Base-by-base conservation (phyloP, 2,797 vertebrate genomes). In the Lithobates sylvaticus region DNA sequence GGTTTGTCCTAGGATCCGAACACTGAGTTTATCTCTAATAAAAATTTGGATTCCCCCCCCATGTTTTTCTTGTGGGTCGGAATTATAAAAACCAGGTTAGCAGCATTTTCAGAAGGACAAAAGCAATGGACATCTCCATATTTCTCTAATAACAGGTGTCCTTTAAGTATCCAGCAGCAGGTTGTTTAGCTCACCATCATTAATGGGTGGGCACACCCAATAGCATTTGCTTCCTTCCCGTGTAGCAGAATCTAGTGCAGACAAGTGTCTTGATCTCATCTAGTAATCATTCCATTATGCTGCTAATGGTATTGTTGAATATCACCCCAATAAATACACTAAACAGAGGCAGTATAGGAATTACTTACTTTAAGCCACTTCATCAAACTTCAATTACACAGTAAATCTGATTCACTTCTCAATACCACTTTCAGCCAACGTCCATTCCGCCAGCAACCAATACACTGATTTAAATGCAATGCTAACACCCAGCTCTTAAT, bases 381-480 rank as follows among this genome's bases (percentile, higher is more conserved):
- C n/a, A 26, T 73, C 44, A 73, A 23, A 73, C 23, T n/a, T 27
- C 23, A 75, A 50, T 75, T 47, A 75, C 13, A 75, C 44, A 12
- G 44, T 47, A 50, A 50, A 54, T 26, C 61, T 50, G 73, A 27
- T 50, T 75, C 44, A 15, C 44, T 75, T 75, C 44, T 75, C 54
- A 75, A 75, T 50, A 80, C 15, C 42, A 26, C 34, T 13, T 3
- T 7, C 18, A 2, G 27, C 67, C 68, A 36, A 18, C 10, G 69
- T 32, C 32, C 34, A 76, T 84, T 36, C 61, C 72, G 58, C 42
- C 72, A 36, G 61, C 32, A 50, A 34, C 77, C 78, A 70, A 36
- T 54, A 27, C 61, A 70, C 65, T 58, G 78, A 67, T 85, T 78
- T 84, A 78, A 71, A 78, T 78, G 83, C 75, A 74, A 73, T 85